Evolutionary conservation across 2,888 invertebrate genomes (phyloP), one percentile per base, ranked within the genome.

Genomic region (Abscondita cerata): DNA sequence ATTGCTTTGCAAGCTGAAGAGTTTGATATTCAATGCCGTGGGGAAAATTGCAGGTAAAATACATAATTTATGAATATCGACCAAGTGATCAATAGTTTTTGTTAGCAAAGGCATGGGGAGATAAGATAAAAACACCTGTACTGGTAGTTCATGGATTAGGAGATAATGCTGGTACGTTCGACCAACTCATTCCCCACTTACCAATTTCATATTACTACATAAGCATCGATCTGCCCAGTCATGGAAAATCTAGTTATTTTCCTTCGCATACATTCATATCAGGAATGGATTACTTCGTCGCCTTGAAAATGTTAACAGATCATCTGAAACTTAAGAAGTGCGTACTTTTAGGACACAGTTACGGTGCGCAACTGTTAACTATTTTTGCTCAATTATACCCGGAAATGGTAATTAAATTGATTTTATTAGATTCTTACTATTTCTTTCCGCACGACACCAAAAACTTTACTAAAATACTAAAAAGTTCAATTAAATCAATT

Each of bases 91-190:
- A 40, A 40, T 12, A 3, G 6, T 66, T 73, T 64, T 36, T 79
- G 80, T 6, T 76, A 87, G 87, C 84, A 15, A 82, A 87, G 74
- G 82, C 85, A 62, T 89, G 87, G 87, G 88, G 88, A 0, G 77
- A 84, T 62, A 80, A 81, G 70, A 73, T 75, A 15, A 77, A 84
- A 40, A 82, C 83, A 1, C 84, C 86, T 0, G 82, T 87, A 6
- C 73, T 89, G 18, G 81, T 84, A 2, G 78, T 86, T 19, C 89
- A 88, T 68, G 89, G 88, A 0, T 73, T 80, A 59, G 78, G 83
- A 68, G 88, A 89, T 73, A 86, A 87, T 6, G 85, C 85, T 0
- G 85, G 84, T 1, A 81, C 83, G 41, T 88, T 86, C 74, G 82
- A 87, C 57, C 80, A 82, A 0, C 72, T 89, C 1, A 81, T 86